Percentiles rank a stretch among this genome's conserved stretches.
phyloP scores from a whole-genome alignment of 2,888 invertebrate genomes.

The Zaprionus obscuricornis region DNA sequence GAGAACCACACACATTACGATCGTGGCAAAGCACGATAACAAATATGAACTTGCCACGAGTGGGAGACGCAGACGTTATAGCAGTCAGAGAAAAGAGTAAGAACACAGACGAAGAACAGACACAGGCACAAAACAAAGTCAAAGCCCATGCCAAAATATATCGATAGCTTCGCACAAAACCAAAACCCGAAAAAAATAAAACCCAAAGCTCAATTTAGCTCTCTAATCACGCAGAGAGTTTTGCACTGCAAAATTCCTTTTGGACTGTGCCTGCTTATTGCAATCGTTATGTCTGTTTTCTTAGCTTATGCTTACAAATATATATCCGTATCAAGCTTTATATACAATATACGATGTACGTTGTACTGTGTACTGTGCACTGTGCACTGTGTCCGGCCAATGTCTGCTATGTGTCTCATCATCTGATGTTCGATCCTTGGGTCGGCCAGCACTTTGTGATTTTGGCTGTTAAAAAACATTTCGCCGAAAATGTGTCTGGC shows the following conservation, averaged over 20 bases:
- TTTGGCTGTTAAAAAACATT: constrained; percentile 67
- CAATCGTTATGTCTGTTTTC: constrained; percentile 25
- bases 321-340: constrained; percentile 15
- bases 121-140: constrained; percentile 6
- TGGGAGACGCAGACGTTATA: constrained; percentile 45
- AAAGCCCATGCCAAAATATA: constrained; percentile 28
- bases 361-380: constrained; percentile 3
- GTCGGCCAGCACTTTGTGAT: constrained; percentile 46
- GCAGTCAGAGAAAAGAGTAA: not conserved
- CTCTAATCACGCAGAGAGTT: constrained; percentile 71
- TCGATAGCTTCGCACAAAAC: constrained; percentile 43
- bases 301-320: constrained; percentile 53
- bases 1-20: constrained; percentile 63
- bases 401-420: constrained; percentile 31
- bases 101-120: not conserved
- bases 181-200: constrained; percentile 26
- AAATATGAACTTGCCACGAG: constrained; percentile 65
- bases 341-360: no score
- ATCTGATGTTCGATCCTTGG: constrained; percentile 35
- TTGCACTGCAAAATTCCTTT: constrained; percentile 67
- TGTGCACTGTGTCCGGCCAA: constrained; percentile 25
- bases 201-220: constrained; percentile 70
- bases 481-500: constrained; percentile 78
- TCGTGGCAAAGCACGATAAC: constrained; percentile 71
- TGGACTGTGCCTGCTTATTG: constrained; percentile 27